phyloP scores from a whole-genome alignment of 2,797 vertebrate genomes.

The Manis crassicaudata region DNA sequence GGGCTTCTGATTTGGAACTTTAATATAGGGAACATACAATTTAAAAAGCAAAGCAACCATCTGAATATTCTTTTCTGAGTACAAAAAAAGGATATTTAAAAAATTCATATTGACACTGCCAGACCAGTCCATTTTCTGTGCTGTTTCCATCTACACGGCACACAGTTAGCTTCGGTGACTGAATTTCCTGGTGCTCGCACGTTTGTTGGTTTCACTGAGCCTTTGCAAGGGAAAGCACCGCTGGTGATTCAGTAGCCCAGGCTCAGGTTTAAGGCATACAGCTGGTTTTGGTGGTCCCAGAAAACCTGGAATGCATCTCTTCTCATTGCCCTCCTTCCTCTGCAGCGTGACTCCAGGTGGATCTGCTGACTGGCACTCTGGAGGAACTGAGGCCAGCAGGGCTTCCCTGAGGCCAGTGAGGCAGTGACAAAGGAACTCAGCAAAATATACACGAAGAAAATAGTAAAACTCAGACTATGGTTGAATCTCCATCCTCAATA shows the following conservation, averaged over 20 bases:
- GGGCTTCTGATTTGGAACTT: background rate
- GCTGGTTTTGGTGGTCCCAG: background rate
- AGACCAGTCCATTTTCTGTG: background rate
- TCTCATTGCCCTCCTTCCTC: background rate
- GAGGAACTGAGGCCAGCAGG: background rate
- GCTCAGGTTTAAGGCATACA: background rate
- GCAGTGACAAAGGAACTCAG: background rate
- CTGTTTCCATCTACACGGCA: background rate
- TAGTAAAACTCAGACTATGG: background rate
- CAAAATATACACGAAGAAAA: background rate
- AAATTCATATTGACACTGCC: background rate
- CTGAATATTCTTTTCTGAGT: slow-evolving; percentile 6
- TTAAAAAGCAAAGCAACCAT: background rate
- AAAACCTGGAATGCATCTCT: background rate
- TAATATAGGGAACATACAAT: background rate
- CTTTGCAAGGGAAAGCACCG: background rate
- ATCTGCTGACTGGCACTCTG: background rate
- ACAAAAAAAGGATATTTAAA: slow-evolving; percentile 27
- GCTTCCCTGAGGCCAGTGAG: background rate
- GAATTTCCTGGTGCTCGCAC: background rate
- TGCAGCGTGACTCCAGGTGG: background rate
- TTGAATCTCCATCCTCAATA: background rate
- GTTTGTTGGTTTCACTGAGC: background rate
- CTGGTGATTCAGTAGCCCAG: background rate
- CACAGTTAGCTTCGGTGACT: background rate